phyloP scores from a whole-genome alignment of 2,888 invertebrate species.

The Encarsia formosa region DNA sequence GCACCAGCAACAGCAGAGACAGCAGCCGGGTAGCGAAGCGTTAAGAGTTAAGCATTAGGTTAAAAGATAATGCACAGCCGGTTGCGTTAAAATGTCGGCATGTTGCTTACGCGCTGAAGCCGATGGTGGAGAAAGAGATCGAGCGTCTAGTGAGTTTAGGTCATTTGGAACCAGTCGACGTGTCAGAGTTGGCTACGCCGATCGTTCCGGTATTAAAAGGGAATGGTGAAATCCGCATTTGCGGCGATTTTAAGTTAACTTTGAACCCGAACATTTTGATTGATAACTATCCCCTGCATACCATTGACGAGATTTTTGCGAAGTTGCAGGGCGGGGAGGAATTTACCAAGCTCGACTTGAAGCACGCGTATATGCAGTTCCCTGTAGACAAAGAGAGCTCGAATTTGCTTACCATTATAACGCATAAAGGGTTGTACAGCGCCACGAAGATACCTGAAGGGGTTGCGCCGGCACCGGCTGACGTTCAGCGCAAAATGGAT shows the following conservation, averaged over 20 bases:
- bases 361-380: no score
- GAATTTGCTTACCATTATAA: conserved; percentile 7
- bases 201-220: conserved; percentile 7
- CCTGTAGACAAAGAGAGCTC: no score
- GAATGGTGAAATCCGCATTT: conserved; percentile 2
- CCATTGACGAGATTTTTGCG: no score
- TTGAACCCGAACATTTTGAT: background rate
- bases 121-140: conserved; percentile 1
- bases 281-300: conserved; percentile 10
- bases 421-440: conserved; percentile 18
- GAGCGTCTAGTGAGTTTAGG: conserved; percentile 4
- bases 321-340: conserved; percentile 17
- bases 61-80: background rate
- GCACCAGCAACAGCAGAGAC: no score
- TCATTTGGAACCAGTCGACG: conserved; percentile 5
- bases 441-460: conserved; percentile 17
- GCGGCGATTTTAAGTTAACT: background rate
- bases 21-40: no score
- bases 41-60: no score
- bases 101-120: conserved; percentile 17
- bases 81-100: conserved; percentile 12
- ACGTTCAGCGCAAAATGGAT: conserved; percentile 37
- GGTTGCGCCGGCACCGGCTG: conserved; percentile 33
- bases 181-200: conserved; percentile 6
- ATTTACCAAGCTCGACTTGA: conserved; percentile 8